These are phyloP conservation scores for Scaptomyza polygonia DNA, from an alignment of 2,888 invertebrate species.

Conservation along the genomic window DNA sequence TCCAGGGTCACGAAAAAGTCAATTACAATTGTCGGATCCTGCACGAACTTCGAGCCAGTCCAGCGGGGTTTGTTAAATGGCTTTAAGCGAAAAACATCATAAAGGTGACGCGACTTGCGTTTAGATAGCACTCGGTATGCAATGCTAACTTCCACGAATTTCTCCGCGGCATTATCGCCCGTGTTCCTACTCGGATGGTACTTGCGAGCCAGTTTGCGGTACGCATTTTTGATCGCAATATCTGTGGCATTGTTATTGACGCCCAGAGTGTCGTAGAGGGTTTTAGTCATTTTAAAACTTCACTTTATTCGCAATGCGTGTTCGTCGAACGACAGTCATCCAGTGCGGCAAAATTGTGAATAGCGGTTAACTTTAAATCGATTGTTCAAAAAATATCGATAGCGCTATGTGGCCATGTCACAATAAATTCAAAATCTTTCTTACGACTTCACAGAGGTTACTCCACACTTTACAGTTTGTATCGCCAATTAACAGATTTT, in stretches of 20 bases:
- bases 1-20: background rate
- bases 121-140: background rate
- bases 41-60: background rate
- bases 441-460: background rate
- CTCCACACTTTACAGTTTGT: conserved; percentile 24
- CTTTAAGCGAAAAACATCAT: background rate
- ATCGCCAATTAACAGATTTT: conserved; percentile 28
- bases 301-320: background rate
- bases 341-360: background rate
- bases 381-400: background rate
- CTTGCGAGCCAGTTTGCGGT: background rate
- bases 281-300: background rate
- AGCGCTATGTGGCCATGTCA: background rate
- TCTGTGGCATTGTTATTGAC: background rate
- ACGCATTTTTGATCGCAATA: background rate
- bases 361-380: background rate
- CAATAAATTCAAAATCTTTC: background rate
- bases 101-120: background rate
- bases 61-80: background rate
- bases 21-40: background rate
- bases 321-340: background rate
- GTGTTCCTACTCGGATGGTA: background rate
- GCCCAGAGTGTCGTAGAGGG: background rate
- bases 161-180: background rate
- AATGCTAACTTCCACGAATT: background rate